Base-by-base conservation (phyloP, 2,888 invertebrate species). In the Pteria penguin region DNA sequence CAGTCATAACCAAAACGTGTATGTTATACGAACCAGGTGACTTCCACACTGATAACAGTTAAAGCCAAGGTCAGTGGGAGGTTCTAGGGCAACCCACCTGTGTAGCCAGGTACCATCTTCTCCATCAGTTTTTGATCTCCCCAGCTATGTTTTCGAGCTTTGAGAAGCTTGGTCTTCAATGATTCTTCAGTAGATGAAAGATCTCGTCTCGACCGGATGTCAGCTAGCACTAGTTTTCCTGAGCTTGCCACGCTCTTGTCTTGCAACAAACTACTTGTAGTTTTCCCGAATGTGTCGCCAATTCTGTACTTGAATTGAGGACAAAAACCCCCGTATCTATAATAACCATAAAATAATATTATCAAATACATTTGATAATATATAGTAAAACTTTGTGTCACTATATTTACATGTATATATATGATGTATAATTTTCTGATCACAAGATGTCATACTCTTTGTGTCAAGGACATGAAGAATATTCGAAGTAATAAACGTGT, bases 241-340 rank as follows among this genome's bases (percentile, higher is more conserved):
- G 88, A 89, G 72, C 86, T 87, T 14, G 88, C 86, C 4, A 88
- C 87, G 4, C 81, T 75, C 4, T 76, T 73, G 52, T 89, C 84
- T 14, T 69, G 68, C 32, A 90, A 77, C 29, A 89, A 81, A 22
- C 75, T 78, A 22, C 82, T 82, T 4, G 90, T 89, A 1, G 88
- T 89, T 31, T 82, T 84, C 4, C 90, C 90, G 69, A 88, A 90
- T 2, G 90, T 90, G 61, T 90, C 84, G 0, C 90, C 90, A n/a
- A 88, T 87, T 70, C 86, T 82, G 77, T 87, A 90, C 76, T 89
- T 89, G 79, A 89, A 88, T 74, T 90, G 89, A 2, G 90, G 89
- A 81, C 90, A 90, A 54, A 86, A 90, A 2, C 90, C 90, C 2
- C 88, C 88, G 79, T 90, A 90, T 29, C 89, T 88, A 77, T n/a